Evolutionary conservation across 2,888 invertebrate species (phyloP), one percentile per base, ranked within the genome.

Genomic region (Cryptophagus acutangulus): DNA sequence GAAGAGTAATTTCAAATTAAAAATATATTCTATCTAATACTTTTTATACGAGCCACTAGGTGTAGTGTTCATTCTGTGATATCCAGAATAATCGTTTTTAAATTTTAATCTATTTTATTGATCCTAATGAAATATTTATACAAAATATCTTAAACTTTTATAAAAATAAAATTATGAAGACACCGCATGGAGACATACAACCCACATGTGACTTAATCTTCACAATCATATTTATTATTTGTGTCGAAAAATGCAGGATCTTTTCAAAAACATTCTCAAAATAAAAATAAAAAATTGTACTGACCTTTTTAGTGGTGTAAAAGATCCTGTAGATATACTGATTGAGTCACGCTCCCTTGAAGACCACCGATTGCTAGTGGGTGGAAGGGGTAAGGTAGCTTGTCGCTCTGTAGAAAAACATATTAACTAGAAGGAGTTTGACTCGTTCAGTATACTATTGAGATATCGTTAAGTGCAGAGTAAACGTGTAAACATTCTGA

Each of bases 1-100:
- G 8, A 29, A 10, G 12, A 36, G 37, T 20, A 40, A 41, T 30
- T 24, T 17, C 26, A 36, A 31, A 41, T 38, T 36, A 20, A 41
- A 41, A 41, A 42, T 47, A 40, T 46, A 39, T 46, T 44, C 17
- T 39, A 35, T 38, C 30, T 38, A 41, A 41, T 30, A 63, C 63
- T 66, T 67, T 67, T 67, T 65, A 67, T 67, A 68, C 65, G 66
- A 66, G 69, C 69, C 69, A 69, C 62, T 69, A 69, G 69, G 59
- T 66, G 67, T 70, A 70, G 69, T 67, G 62, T 68, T 66, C 62
- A 67, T 70, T 69, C 70, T 70, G 70, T 70, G 70, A 70, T 70
- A 70, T 62, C 66, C 68, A 69, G 67, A 69, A 68, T 69, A 65
- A 67, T 65, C 54, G 55, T 60, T 63, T n/a, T n/a, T n/a, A n/a